phyloP scores from a whole-genome alignment of 2,113 vertebrate species.

The Pungitius pungitius region DNA sequence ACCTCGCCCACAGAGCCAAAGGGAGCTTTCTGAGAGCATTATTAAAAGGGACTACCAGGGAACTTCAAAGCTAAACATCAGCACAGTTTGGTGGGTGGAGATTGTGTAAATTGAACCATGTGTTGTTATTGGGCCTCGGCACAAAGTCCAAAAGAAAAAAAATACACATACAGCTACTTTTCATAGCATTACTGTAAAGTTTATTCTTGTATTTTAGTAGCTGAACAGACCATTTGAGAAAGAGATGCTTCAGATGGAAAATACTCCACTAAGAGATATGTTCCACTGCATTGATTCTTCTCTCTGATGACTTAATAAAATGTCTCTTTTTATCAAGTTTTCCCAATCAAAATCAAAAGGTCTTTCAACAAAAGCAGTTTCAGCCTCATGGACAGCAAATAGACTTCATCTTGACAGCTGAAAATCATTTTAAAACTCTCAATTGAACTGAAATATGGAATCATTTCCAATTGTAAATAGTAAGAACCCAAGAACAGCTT shows the following conservation, averaged over 20 bases:
- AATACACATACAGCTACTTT: constrained; percentile 7
- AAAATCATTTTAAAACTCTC: constrained; percentile 58
- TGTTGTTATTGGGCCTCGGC: constrained; percentile 42
- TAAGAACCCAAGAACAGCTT: constrained; percentile 44
- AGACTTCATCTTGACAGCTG: constrained; percentile 26
- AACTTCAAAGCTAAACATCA: constrained; percentile 69
- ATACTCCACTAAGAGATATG: constrained; percentile 7
- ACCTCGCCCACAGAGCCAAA: constrained; percentile 31
- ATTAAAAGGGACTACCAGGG: constrained; percentile 56
- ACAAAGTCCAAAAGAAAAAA: constrained; percentile 53
- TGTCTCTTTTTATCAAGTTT: constrained; percentile 8
- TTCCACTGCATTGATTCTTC: constrained; percentile 18
- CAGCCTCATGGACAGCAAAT: constrained; percentile 25
- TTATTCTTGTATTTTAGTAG: constrained; percentile 11
- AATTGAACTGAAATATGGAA: constrained; percentile 36
- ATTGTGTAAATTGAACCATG: constrained; percentile 60
- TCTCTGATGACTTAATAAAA: constrained; percentile 35
- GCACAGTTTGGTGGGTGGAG: constrained; percentile 66
- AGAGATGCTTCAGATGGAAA: constrained; percentile 4
- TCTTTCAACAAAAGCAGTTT: constrained; percentile 31
- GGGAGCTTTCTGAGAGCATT: constrained; percentile 74
- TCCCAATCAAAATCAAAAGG: constrained; percentile 19
- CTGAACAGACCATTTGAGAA: constrained; percentile 3
- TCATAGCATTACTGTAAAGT: constrained; percentile 14
- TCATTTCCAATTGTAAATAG: constrained; percentile 53